A percentile compares a stretch with the other conserved stretches of the same genome.
These are phyloP conservation scores for Callorhinus ursinus DNA, from an alignment of 2,113 vertebrate species.

Conservation along the genomic window DNA sequence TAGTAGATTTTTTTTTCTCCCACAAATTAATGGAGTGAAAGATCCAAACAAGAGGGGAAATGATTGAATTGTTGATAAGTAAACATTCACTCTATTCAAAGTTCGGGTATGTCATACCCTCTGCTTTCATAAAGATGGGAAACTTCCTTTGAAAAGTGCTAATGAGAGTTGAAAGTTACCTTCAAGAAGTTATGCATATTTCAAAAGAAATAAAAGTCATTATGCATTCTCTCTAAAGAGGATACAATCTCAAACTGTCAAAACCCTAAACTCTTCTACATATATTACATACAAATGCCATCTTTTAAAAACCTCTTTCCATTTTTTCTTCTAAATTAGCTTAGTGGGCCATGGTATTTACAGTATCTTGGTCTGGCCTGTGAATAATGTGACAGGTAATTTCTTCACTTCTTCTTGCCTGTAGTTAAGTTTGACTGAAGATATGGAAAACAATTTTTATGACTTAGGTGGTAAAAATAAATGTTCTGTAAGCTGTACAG, in stretches of 20 bases:
- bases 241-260: slow-evolving; percentile 87
- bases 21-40: background rate
- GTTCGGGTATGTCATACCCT: slow-evolving; percentile 64
- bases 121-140: slow-evolving; percentile 65
- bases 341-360: slow-evolving; percentile 87
- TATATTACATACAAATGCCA: slow-evolving; percentile 86
- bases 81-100: slow-evolving; percentile 54
- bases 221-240: slow-evolving; percentile 87
- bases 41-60: slow-evolving; percentile 39
- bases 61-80: slow-evolving; percentile 42
- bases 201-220: slow-evolving; percentile 88
- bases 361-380: slow-evolving; percentile 76
- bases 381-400: slow-evolving; percentile 86
- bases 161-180: slow-evolving; percentile 88
- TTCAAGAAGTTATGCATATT: slow-evolving; percentile 88
- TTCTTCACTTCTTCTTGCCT: slow-evolving; percentile 82
- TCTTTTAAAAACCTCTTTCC: slow-evolving; percentile 78
- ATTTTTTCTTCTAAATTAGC: slow-evolving; percentile 86
- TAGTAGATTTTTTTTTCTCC: background rate
- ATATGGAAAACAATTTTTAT: slow-evolving; percentile 89
- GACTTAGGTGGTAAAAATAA: slow-evolving; percentile 88
- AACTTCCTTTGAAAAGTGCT: slow-evolving; percentile 78
- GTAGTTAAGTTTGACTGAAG: slow-evolving; percentile 84
- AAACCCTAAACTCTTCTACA: slow-evolving; percentile 85
- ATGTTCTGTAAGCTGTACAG: slow-evolving; percentile 85